Evolutionary conservation across 1,140 invertebrate species (phyloP).

Genomic region (Cotesia chilonis): DNA sequence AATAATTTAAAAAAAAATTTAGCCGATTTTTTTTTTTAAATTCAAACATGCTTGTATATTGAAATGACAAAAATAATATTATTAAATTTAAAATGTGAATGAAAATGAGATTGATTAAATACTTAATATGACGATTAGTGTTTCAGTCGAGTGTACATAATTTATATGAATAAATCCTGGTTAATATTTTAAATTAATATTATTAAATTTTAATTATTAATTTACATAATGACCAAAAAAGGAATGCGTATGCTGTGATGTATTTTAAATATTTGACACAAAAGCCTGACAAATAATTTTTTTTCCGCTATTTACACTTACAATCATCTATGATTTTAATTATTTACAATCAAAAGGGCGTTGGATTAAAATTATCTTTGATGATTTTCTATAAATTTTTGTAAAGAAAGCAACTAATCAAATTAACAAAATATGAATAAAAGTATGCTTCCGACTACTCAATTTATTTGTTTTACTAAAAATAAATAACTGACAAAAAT

Average conservation of each 20-base stretch:
- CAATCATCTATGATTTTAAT: too few relatives aligned
- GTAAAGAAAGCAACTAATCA: too few relatives aligned
- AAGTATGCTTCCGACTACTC: too few relatives aligned
- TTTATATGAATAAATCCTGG: not conserved
- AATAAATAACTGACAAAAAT: not conserved
- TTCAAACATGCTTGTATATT: not conserved
- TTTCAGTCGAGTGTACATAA: conserved; percentile 13
- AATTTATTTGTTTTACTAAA: not conserved
- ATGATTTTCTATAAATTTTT: too few relatives aligned
- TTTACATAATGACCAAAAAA: not conserved
- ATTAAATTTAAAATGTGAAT: not conserved
- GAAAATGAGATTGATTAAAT: conserved; percentile 19
- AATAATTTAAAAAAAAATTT: too few relatives aligned
- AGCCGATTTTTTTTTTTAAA: too few relatives aligned
- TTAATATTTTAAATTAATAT: not conserved
- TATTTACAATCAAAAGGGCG: too few relatives aligned
- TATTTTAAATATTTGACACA: too few relatives aligned
- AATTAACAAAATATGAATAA: too few relatives aligned
- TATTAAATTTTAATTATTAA: not conserved
- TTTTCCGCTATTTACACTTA: not conserved
- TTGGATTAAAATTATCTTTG: too few relatives aligned
- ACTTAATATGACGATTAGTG: not conserved
- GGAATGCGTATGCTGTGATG: not conserved
- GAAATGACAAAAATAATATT: not conserved
- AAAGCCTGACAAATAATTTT: not conserved